These are phyloP conservation scores for Brachyrhaphis roseni DNA, from an alignment of 2,797 vertebrate genomes.

Conservation along the genomic window DNA sequence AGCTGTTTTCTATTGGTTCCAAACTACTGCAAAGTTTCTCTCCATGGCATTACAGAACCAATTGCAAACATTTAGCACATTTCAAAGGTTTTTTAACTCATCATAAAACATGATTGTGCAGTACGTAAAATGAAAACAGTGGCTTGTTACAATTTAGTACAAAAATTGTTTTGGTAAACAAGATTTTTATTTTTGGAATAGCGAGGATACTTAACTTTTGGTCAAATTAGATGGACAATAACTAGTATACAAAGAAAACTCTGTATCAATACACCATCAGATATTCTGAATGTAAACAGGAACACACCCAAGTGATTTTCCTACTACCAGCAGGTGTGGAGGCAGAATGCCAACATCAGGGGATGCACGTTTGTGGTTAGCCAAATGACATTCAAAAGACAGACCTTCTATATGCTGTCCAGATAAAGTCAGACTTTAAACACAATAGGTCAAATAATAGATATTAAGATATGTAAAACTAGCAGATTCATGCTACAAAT, in stretches of 20 bases:
- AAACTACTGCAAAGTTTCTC: not conserved
- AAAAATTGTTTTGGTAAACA: not conserved
- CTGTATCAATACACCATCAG: not conserved
- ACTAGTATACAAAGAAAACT: not conserved
- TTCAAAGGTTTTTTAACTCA: not conserved
- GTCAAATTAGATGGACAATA: not conserved
- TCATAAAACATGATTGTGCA: not conserved
- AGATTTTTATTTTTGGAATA: not conserved
- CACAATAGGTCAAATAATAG: not conserved
- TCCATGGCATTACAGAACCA: not conserved
- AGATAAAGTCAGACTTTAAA: slow-evolving; percentile 8
- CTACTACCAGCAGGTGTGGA: slow-evolving; percentile 10
- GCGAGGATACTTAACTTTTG: not conserved
- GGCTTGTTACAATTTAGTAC: not conserved
- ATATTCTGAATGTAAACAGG: slow-evolving; percentile 5
- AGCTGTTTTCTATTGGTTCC: not conserved
- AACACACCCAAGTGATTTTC: slow-evolving; percentile 16
- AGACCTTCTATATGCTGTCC: slow-evolving; percentile 16
- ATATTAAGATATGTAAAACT: not conserved
- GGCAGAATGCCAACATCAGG: not conserved
- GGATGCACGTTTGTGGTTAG: not conserved
- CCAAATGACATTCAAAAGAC: not conserved
- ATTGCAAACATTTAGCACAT: not conserved
- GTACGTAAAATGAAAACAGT: not conserved
- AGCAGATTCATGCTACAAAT: not conserved